Evolutionary conservation across 37 sponge, comb jelly and placozoan genomes (phyloP).

Genomic region (Oscarella lobularis): DNA sequence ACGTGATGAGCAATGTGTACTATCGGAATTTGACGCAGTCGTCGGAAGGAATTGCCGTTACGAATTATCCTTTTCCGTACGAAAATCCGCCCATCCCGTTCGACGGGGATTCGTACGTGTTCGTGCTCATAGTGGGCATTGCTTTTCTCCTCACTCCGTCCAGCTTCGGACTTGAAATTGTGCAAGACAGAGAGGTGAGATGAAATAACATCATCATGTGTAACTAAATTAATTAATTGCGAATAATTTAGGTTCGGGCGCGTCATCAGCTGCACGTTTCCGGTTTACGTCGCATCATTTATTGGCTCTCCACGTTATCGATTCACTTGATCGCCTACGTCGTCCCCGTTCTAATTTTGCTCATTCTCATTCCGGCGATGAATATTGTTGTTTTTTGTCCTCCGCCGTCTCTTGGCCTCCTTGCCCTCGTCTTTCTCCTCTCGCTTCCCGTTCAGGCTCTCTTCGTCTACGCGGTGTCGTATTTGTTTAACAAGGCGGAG

Average conservation of each 20-base stretch:
- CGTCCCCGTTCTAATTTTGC: neutral
- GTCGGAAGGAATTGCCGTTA: neutral
- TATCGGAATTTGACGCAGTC: neutral
- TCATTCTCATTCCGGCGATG: neutral
- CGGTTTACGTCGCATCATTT: neutral
- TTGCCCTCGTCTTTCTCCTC: neutral
- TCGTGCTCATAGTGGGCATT: neutral
- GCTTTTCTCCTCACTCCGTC: neutral
- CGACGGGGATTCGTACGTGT: neutral
- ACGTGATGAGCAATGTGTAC: neutral
- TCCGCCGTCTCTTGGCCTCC: neutral
- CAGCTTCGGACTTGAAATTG: neutral
- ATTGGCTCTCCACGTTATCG: neutral
- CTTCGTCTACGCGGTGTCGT: neutral
- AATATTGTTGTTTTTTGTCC: neutral
- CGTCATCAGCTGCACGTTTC: constrained; percentile 6
- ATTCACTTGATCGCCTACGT: neutral
- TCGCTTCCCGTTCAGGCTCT: neutral
- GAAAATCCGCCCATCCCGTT: neutral
- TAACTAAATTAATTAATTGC: too few relatives aligned
- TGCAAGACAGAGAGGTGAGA: neutral
- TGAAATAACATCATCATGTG: too few relatives aligned
- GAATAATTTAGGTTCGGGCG: neutral
- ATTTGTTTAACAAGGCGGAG: neutral
- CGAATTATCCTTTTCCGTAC: neutral